Evolutionary conservation across 2,888 invertebrate species (phyloP).

Genomic region (Rhabditoides inermis): DNA sequence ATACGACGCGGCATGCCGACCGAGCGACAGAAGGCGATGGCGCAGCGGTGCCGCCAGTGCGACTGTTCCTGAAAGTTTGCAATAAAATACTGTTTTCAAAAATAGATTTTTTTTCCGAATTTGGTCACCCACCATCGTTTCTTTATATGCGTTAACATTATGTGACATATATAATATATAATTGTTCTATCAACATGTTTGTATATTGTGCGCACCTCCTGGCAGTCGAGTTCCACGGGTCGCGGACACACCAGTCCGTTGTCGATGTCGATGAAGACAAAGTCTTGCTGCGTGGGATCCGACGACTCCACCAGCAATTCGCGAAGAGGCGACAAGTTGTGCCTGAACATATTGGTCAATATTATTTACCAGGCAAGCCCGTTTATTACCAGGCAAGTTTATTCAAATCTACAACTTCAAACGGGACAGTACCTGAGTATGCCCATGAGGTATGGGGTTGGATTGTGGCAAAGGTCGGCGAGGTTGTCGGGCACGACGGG

Average conservation of each 20-base stretch:
- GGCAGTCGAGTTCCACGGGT: too few relatives aligned
- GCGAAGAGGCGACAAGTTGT: neutral
- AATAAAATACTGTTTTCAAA: too few relatives aligned
- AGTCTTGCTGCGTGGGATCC: slow-evolving; percentile 9
- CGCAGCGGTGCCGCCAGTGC: slow-evolving; percentile 1
- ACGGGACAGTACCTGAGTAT: slow-evolving; percentile 8
- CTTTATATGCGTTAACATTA: too few relatives aligned
- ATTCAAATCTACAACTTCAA: neutral
- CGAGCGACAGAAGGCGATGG: neutral
- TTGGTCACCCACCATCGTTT: too few relatives aligned
- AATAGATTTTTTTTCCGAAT: too few relatives aligned
- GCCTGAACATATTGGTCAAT: neutral
- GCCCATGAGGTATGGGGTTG: slow-evolving; percentile 24
- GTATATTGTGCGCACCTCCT: too few relatives aligned
- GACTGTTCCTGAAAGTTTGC: neutral
- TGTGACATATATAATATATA: too few relatives aligned
- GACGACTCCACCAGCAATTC: neutral
- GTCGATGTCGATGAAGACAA: slow-evolving; percentile 16
- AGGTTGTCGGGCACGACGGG: slow-evolving; percentile 40
- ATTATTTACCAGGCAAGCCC: neutral
- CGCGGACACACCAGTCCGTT: slow-evolving; percentile 13
- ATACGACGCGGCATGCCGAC: slow-evolving; percentile 3
- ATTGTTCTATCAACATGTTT: too few relatives aligned
- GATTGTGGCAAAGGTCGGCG: slow-evolving; percentile 31
- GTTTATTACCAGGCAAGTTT: too few relatives aligned